Evolutionary conservation across 1,140 invertebrate species (phyloP).

Genomic region (Papilio polytes): DNA sequence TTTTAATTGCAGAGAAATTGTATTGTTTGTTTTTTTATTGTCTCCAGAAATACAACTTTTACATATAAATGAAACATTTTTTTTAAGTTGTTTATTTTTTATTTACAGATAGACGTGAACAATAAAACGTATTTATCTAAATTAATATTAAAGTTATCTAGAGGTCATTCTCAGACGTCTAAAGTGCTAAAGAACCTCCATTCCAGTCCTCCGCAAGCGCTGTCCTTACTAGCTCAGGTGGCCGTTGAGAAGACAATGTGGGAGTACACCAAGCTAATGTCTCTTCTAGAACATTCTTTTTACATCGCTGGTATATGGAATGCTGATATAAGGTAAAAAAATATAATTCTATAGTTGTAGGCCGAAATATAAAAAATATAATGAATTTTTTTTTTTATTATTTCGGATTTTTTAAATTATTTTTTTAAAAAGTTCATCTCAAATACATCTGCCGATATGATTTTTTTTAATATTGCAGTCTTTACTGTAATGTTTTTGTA

Average conservation of each 20-base stretch:
- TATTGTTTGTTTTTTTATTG: too few relatives aligned
- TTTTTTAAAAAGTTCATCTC: too few relatives aligned
- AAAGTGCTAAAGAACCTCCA: slow-evolving; percentile 76
- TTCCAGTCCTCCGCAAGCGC: slow-evolving; percentile 69
- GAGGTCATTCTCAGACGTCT: slow-evolving; percentile 74
- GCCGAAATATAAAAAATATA: too few relatives aligned
- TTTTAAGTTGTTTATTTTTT: background rate
- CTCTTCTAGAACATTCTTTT: slow-evolving; percentile 77
- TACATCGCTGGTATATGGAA: slow-evolving; percentile 75
- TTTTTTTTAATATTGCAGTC: too few relatives aligned
- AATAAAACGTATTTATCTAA: slow-evolving; percentile 79
- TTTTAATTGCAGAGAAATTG: too few relatives aligned
- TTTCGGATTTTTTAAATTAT: background rate
- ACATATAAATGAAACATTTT: too few relatives aligned
- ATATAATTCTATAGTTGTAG: background rate
- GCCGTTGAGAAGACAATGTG: slow-evolving; percentile 77
- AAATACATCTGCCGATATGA: too few relatives aligned
- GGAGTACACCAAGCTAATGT: slow-evolving; percentile 79
- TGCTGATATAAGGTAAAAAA: slow-evolving; percentile 66
- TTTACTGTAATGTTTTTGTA: too few relatives aligned
- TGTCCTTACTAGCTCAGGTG: slow-evolving; percentile 77
- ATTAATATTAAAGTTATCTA: slow-evolving; percentile 75
- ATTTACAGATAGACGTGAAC: slow-evolving; percentile 76
- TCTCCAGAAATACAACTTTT: too few relatives aligned
- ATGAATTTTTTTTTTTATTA: too few relatives aligned